Evolutionary conservation across 2,888 invertebrate species (phyloP), one percentile per base, ranked within the genome.

Genomic region (Cremastinae sp.): DNA sequence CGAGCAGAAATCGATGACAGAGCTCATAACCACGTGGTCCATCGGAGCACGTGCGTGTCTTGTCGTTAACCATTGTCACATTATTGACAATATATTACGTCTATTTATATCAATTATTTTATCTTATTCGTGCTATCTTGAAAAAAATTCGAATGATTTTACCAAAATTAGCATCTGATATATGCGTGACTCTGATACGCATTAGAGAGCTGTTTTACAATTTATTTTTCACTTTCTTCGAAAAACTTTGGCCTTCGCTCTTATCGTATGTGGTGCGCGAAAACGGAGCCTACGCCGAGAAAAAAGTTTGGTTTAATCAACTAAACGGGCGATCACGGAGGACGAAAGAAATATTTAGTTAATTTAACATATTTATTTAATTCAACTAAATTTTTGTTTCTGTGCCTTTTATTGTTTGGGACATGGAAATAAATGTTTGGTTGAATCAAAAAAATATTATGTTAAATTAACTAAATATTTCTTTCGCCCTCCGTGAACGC

Each of bases 151-250:
- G 28, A 64, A 72, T 53, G 38, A 64, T 76, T 69, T 73, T 69
- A 64, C 58, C 72, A 75, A 51, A 76, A 68, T 72, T 72, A 68
- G 72, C 49, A 68, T 72, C 68, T 68, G 68, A 68, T 76, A 71
- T 68, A 73, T 72, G 28, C 20, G 9, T 0, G 45, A 68, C 75
- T 75, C 75, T 65, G 65, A 45, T 59, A 62, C 56, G 58, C 20
- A 16, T 59, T 51, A 58, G 74, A 53, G 65, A 58, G 38, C 62
- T 68, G 49, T 62, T 68, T 61, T 69, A 56, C 53, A 69, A 49
- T 69, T 68, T 22, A 12, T 12, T 61, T 38, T 65, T 65, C 38
- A 75, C 70, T 71, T 71, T 71, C 47, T 59, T 71, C 70, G 65
- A 59, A 41, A 51, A 51, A 61, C 72, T 72, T 68, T 75, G 71